phyloP scores from a whole-genome alignment of 2,888 invertebrate species.

The Eretmocerus hayati region DNA sequence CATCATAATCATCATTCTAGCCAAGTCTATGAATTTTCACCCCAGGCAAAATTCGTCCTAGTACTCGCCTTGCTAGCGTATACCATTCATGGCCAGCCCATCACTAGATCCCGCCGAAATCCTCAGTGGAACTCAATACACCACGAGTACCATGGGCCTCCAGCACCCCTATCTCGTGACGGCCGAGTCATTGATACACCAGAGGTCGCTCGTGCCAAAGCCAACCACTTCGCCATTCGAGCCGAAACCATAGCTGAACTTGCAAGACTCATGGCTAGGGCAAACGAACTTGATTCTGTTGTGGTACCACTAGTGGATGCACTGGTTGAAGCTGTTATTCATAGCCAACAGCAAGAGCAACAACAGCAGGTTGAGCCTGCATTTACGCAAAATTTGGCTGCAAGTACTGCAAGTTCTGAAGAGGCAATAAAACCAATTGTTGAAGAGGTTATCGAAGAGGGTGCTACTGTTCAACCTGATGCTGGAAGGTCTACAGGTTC shows the following conservation, averaged over 20 bases:
- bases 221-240: constrained; percentile 29
- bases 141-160: constrained; percentile 28
- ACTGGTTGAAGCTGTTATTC: constrained; percentile 3
- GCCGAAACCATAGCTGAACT: constrained; percentile 22
- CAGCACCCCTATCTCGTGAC: constrained; percentile 28
- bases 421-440: constrained; percentile 5
- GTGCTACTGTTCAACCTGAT: too few species aligned
- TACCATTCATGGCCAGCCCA: background rate
- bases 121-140: constrained; percentile 20
- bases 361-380: background rate
- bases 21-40: background rate
- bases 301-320: background rate
- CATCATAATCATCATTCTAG: too few species aligned
- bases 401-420: background rate
- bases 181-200: constrained; percentile 31
- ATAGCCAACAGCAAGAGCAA: background rate
- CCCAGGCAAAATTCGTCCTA: constrained; percentile 5
- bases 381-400: background rate
- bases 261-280: constrained; percentile 12
- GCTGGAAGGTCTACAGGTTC: too few species aligned
- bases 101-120: background rate
- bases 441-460: constrained; percentile 6
- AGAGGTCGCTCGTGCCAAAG: constrained; percentile 29
- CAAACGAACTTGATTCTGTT: background rate
- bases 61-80: background rate